phyloP scores from a whole-genome alignment of 2,797 vertebrate species.

The Vespertilio murinus region DNA sequence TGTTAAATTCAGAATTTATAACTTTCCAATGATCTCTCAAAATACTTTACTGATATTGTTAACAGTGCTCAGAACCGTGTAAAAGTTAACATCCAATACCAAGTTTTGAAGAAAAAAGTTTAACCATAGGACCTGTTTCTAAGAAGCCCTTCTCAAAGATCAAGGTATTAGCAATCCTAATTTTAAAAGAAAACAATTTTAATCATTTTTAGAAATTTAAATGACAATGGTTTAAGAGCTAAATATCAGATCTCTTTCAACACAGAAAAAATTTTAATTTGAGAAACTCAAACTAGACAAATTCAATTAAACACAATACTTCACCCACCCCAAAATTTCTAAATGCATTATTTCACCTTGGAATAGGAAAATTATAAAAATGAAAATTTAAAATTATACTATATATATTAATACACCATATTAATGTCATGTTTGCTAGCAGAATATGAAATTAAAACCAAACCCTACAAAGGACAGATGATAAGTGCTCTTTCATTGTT shows the following conservation, averaged over 20 bases:
- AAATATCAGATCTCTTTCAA: conserved; percentile 76
- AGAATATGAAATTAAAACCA: conserved; percentile 71
- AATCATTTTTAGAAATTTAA: conserved; percentile 77
- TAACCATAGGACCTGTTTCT: conserved; percentile 76
- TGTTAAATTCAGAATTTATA: conserved; percentile 80
- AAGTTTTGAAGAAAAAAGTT: conserved; percentile 78
- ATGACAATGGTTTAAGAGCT: conserved; percentile 75
- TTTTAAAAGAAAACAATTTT: conserved; percentile 76
- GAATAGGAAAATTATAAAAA: conserved; percentile 77
- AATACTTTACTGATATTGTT: conserved; percentile 72
- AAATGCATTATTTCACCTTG: conserved; percentile 63
- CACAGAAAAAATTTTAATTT: conserved; percentile 68
- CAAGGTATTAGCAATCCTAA: conserved; percentile 77
- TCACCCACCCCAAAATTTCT: conserved; percentile 16
- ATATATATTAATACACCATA: conserved; percentile 61
- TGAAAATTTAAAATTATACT: conserved; percentile 58
- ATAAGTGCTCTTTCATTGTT: conserved; percentile 21
- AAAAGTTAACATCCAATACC: conserved; percentile 78
- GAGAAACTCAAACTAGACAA: conserved; percentile 59
- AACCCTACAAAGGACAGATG: conserved; percentile 53
- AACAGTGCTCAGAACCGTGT: conserved; percentile 81
- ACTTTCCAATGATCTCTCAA: conserved; percentile 81
- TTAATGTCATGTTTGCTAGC: conserved; percentile 71
- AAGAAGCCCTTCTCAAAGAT: conserved; percentile 74
- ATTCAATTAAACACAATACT: conserved; percentile 52